These are phyloP conservation scores for Molorchus minor DNA, from an alignment of 2,888 invertebrate genomes.

Conservation along the genomic window DNA sequence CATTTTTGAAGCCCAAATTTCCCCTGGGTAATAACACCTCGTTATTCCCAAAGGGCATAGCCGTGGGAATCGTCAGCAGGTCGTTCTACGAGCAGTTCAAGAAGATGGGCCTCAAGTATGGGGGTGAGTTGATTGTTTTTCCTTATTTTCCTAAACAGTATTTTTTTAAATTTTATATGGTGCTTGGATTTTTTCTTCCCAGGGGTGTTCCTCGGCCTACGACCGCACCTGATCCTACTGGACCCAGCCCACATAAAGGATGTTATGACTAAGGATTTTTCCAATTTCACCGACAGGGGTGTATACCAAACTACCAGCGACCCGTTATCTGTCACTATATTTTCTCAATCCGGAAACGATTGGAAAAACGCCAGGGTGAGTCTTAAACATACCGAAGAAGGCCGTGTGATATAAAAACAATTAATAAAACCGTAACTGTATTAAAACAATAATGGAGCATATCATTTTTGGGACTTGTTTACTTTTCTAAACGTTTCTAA, in stretches of 20 bases:
- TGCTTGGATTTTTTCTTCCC: background rate
- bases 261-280: constrained; percentile 52
- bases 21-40: constrained; percentile 24
- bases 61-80: constrained; percentile 22
- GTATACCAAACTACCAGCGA: constrained; percentile 44
- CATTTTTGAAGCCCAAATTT: constrained; percentile 26
- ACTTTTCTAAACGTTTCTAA: no score
- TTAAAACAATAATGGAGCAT: no score
- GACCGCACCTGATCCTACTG: constrained; percentile 46
- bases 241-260: constrained; percentile 49
- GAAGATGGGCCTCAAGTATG: constrained; percentile 22
- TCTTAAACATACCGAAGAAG: constrained; percentile 5
- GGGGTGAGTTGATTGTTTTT: constrained; percentile 14
- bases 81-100: constrained; percentile 29
- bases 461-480: no score
- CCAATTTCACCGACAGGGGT: constrained; percentile 49
- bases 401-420: constrained; percentile 12
- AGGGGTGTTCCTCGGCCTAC: constrained; percentile 36
- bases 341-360: constrained; percentile 47
- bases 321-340: constrained; percentile 47
- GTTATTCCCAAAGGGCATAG: constrained; percentile 23
- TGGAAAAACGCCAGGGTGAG: constrained; percentile 55
- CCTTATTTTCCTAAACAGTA: background rate
- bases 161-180: background rate
- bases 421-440: no score